Base-by-base conservation (phyloP, 2,888 invertebrate genomes). In the Trichacis sp. region DNA sequence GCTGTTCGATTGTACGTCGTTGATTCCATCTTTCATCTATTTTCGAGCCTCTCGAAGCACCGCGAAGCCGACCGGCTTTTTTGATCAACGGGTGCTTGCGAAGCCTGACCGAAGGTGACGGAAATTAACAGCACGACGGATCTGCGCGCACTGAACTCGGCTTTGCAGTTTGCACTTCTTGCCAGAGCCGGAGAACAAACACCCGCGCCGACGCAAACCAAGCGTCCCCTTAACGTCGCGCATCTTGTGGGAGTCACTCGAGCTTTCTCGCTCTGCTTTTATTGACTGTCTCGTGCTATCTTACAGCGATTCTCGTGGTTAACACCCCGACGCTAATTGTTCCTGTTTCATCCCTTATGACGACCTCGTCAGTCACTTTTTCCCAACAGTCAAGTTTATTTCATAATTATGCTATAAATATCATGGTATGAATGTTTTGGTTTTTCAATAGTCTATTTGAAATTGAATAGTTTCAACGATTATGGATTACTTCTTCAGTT, bases 111-210 rank as follows among this genome's bases (percentile, higher is more conserved):
- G 65, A 63, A 14, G 53, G 66, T 58, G 64, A 70, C 51, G 47
- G 69, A 72, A 67, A 75, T 73, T 70, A 69, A 76, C 76, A 72
- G 63, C 73, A 73, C 77, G 76, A 75, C 75, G 73, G 74, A 73
- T 72, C 75, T 76, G 77, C 77, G 76, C 75, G 74, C 75, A 79
- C 79, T 76, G 77, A 76, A 69, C n/a, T n/a, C n/a, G n/a, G n/a
- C n/a, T n/a, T n/a, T n/a, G n/a, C n/a, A n/a, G n/a, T n/a, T n/a
- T n/a, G n/a, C n/a, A n/a, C n/a, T 24, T 24, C 24, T 24, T 24
- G 24, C 24, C 24, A 8, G 24, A 24, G 24, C 24, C 24, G 24
- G 24, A 24, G 24, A 24, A 24, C 3, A 24, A 24, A 24, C 24
- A 24, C 8, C 8, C 8, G 24, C 24, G 24, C 24, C 24, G 24